A percentile compares a stretch with the other conserved stretches of the same genome.
phyloP scores from a whole-genome alignment of 2,113 vertebrate genomes.

The Paraplagusia blochii region DNA sequence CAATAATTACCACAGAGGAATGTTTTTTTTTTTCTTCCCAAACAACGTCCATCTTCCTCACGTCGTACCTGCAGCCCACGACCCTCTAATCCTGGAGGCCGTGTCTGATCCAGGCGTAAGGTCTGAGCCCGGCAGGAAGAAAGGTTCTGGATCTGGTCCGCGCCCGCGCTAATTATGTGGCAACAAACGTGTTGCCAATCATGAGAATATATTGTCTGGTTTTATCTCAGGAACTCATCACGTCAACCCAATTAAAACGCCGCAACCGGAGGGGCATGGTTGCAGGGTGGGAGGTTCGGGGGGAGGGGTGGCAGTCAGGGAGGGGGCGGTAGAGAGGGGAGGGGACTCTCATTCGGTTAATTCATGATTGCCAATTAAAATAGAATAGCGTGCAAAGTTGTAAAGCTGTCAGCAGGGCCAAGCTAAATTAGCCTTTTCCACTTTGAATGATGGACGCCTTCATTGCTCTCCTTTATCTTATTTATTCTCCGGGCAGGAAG shows the following conservation, averaged over 20 bases:
- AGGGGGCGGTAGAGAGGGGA: no score
- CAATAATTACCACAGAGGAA: constrained; percentile 11
- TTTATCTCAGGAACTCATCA: constrained; percentile 79
- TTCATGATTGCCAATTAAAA: constrained; percentile 83
- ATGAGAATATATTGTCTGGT: constrained; percentile 75
- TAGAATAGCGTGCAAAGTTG: constrained; percentile 74
- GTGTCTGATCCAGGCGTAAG: constrained; percentile 23
- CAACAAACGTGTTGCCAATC: constrained; percentile 80
- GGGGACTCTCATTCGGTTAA: constrained; percentile 75
- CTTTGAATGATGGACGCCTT: constrained; percentile 76
- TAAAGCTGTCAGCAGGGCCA: constrained; percentile 75
- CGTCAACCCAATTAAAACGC: constrained; percentile 79
- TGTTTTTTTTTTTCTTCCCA: no score
- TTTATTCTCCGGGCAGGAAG: constrained; percentile 64
- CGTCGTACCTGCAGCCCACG: not conserved
- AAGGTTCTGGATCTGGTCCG: constrained; percentile 61
- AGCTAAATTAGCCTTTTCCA: constrained; percentile 76
- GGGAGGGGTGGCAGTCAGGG: no score
- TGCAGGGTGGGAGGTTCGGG: no score
- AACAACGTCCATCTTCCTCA: constrained; percentile 2
- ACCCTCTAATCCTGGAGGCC: constrained; percentile 14
- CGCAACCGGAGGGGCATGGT: no score
- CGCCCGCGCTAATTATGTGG: constrained; percentile 70
- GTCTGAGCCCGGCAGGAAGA: constrained; percentile 38
- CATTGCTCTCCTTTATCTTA: constrained; percentile 74